Percentiles rank a stretch among this genome's conserved stretches.
Conservation (phyloP, 2,888 invertebrate genomes). For the Caenorhabditis virilis region DNA sequence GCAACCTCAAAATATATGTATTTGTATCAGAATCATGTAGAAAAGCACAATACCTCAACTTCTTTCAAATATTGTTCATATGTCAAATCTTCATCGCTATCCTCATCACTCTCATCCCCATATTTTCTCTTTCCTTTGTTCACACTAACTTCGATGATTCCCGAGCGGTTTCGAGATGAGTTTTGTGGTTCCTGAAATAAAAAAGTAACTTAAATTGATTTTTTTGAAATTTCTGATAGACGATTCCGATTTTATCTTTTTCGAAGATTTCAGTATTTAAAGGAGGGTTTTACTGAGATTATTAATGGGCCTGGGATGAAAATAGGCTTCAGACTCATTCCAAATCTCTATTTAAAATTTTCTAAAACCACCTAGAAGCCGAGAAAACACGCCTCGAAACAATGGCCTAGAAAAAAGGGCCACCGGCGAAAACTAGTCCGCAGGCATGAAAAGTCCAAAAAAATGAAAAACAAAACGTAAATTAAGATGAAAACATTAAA, state of each 20-base stretch:
- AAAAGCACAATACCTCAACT: constrained; percentile 25
- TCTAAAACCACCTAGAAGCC: too few relatives aligned
- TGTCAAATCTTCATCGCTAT: constrained; percentile 39
- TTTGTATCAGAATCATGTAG: not conserved
- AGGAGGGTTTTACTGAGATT: not conserved
- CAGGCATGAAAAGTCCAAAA: too few relatives aligned
- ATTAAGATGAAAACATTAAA: too few relatives aligned
- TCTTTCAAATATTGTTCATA: constrained; percentile 48
- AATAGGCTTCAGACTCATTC: too few relatives aligned
- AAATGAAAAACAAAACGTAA: too few relatives aligned
- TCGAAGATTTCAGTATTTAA: too few relatives aligned
- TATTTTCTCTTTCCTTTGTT: constrained; percentile 34
- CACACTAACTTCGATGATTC: constrained; percentile 28
- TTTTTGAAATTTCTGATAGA: constrained; percentile 7
- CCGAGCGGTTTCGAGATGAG: not conserved
- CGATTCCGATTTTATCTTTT: too few relatives aligned
- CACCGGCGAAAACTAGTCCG: too few relatives aligned
- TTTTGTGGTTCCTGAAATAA: not conserved
- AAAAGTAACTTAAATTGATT: too few relatives aligned
- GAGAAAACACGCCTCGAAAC: too few relatives aligned
- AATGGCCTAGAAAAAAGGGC: too few relatives aligned
- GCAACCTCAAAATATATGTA: constrained; percentile 1
- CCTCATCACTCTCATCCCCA: constrained; percentile 23
- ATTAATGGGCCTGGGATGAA: not conserved
- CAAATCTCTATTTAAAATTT: too few relatives aligned